A percentile compares a stretch with the other conserved stretches of the same genome.
These are phyloP conservation scores for Cardiocondyla obscurior DNA, from an alignment of 1,140 invertebrate genomes.

Conservation along the genomic window DNA sequence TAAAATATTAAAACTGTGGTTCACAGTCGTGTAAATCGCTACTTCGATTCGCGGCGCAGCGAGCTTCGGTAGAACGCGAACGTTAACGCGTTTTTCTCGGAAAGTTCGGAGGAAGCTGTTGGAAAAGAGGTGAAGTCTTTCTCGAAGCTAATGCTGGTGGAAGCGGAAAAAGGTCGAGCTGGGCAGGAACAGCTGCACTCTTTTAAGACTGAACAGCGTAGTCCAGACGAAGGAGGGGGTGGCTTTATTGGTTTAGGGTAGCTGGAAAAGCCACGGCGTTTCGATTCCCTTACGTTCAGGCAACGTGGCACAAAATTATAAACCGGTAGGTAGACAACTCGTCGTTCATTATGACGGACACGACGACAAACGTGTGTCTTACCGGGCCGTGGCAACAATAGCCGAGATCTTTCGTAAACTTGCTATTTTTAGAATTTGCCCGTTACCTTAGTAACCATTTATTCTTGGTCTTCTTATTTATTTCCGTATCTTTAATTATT, in stretches of 20 bases:
- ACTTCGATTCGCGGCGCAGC: background rate
- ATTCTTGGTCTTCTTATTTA: background rate
- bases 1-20: background rate
- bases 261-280: constrained; percentile 50
- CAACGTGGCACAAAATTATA: constrained; percentile 9
- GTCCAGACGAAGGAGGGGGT: constrained; percentile 43
- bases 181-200: constrained; percentile 64
- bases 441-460: background rate
- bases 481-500: background rate
- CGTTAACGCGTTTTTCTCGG: background rate
- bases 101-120: constrained; percentile 6
- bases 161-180: constrained; percentile 48
- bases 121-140: background rate
- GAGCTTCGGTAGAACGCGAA: background rate
- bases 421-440: background rate
- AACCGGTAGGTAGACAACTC: constrained; percentile 35
- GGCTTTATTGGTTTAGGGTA: constrained; percentile 69
- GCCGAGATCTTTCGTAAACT: background rate
- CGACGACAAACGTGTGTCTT: background rate
- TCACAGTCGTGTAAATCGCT: background rate
- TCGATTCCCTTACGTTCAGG: constrained; percentile 20
- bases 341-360: constrained; percentile 33
- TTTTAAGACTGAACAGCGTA: constrained; percentile 60
- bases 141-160: constrained; percentile 36
- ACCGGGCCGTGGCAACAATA: background rate